Evolutionary conservation across 23 tunicate species (phyloP).

Genomic region (Corella eumyota): DNA sequence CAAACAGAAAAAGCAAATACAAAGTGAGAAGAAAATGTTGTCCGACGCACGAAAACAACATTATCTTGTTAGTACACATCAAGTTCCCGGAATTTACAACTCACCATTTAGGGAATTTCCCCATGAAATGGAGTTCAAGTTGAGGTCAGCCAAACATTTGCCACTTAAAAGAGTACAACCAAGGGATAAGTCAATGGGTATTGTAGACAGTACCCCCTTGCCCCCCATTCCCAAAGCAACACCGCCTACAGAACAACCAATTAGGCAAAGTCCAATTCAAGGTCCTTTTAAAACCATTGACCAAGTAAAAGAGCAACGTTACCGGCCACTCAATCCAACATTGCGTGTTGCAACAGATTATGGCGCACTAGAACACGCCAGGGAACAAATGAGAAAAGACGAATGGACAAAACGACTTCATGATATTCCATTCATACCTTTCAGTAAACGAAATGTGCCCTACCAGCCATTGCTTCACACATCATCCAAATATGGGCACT

Average conservation of each 20-base stretch:
- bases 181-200: slow-evolving; percentile 1
- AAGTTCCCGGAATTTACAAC: slow-evolving; percentile 73
- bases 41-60: slow-evolving; percentile 63
- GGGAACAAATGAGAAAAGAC: slow-evolving; percentile 16
- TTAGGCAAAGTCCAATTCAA: slow-evolving; percentile 24
- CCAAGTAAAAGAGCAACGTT: slow-evolving; percentile 55
- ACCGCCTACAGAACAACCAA: too few relatives aligned
- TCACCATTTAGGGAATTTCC: slow-evolving; percentile 55
- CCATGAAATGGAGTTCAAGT: slow-evolving; percentile 60
- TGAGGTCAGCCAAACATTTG: slow-evolving; percentile 36
- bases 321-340: slow-evolving; percentile 49
- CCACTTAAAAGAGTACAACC: slow-evolving; percentile 1
- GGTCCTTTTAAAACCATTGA: slow-evolving; percentile 76
- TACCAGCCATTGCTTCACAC: slow-evolving; percentile 64
- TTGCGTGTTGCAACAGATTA: slow-evolving; percentile 62
- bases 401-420: slow-evolving; percentile 61
- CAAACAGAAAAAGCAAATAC: slow-evolving; percentile 17
- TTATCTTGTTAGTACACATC: slow-evolving; percentile 80
- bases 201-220: slow-evolving; percentile 21
- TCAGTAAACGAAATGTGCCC: slow-evolving; percentile 17
- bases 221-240: slow-evolving; percentile 23
- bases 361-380: slow-evolving; percentile 29
- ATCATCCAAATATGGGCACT: slow-evolving; percentile 38
- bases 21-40: slow-evolving; percentile 29
- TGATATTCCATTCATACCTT: slow-evolving; percentile 57